Conservation (phyloP, 1,140 invertebrate genomes). For the Homalodisca vitripennis region DNA sequence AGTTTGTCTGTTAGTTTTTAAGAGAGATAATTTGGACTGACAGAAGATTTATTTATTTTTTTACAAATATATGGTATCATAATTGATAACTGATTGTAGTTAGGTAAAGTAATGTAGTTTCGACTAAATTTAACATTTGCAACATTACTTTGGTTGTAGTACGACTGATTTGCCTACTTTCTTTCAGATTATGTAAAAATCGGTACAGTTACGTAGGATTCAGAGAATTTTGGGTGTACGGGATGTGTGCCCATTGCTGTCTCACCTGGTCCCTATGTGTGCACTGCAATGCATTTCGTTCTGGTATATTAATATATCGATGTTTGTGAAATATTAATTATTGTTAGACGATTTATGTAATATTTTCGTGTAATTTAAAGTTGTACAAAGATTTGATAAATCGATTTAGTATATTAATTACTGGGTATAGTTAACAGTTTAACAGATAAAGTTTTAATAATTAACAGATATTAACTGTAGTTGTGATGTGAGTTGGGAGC, state of each 20-base stretch:
- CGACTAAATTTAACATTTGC: no score
- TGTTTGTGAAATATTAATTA: slow-evolving; percentile 28
- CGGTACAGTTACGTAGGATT: no score
- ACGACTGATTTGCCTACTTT: no score
- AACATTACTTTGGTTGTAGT: no score
- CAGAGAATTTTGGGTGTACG: slow-evolving; percentile 26
- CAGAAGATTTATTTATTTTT: no score
- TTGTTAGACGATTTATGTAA: slow-evolving; percentile 27
- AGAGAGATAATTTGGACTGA: no score
- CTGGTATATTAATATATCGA: slow-evolving; percentile 26
- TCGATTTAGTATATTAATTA: slow-evolving; percentile 18
- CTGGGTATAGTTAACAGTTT: slow-evolving; percentile 19
- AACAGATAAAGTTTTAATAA: slow-evolving; percentile 15
- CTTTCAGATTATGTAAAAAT: no score
- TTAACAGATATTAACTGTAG: neutral
- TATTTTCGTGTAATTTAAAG: slow-evolving; percentile 30
- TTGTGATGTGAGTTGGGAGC: neutral
- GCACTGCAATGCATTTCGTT: slow-evolving; percentile 29
- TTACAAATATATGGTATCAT: no score
- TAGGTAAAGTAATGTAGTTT: no score
- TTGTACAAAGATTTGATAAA: slow-evolving; percentile 29
- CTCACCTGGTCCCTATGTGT: neutral
- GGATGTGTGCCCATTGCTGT: neutral
- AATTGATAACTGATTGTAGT: no score
- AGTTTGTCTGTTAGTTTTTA: no score